Evolutionary conservation across 2,888 invertebrate species (phyloP), one percentile per base, ranked within the genome.

Genomic region (Leptura quadrifasciata): DNA sequence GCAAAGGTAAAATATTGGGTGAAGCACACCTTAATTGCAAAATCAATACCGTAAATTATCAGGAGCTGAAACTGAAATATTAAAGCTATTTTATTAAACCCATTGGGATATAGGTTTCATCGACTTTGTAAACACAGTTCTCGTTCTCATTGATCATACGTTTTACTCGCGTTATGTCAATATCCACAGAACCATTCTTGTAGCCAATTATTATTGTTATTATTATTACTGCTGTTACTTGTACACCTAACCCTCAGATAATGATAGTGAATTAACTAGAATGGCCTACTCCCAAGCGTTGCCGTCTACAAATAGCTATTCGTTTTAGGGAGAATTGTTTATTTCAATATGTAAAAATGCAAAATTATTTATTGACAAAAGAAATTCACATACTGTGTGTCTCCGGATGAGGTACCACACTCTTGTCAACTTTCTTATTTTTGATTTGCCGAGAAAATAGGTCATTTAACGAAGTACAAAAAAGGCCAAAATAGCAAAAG

Each of bases 11-110:
- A 76, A 74, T 76, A 76, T 75, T 31, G 64, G 60, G 18, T 21
- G 18, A 61, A 57, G 39, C 15, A 27, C 60, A 61, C 74, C 77
- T 77, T 79, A 76, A 79, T 79, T 77, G 75, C 75, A 77, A 79
- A 79, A 79, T 79, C 79, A 68, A 79, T 79, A 52, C 57, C 2
- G 69, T 72, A 74, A 79, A 77, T 76, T 72, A 69, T 54, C 31
- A 52, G 21, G 20, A 20, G 20, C 57, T 61, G 67, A 60, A 74
- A 74, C 61, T 61, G 67, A 60, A 73, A 73, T 60, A 73, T 67
- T 61, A 35, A 55, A 60, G 39, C 60, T 24, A 58, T 68, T 67
- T 68, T 68, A 67, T 54, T 52, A 67, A 72, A 57, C 58, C 24
- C 27, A 39, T 57, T 58, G 21, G 65, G 18, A 31, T 69, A 54